Percentiles rank a stretch among this genome's conserved stretches.
phyloP scores from a whole-genome alignment of 2,888 invertebrate species.

The Nomada fabriciana region DNA sequence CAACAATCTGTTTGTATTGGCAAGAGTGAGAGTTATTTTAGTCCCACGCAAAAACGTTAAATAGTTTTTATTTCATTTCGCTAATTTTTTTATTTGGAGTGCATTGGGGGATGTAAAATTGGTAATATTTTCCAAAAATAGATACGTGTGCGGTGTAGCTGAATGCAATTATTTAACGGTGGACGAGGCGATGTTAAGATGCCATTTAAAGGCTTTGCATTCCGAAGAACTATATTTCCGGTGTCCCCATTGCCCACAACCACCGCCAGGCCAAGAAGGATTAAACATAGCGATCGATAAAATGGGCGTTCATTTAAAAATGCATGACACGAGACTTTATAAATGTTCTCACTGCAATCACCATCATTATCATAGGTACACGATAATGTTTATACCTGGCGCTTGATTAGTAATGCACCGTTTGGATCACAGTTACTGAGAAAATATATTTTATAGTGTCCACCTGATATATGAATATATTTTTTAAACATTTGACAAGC shows the following conservation, averaged over 20 bases:
- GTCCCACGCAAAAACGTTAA: not conserved
- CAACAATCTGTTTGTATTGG: not conserved
- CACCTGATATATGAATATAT: not conserved
- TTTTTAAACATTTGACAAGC: conserved; percentile 36
- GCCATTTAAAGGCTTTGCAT: conserved; percentile 91
- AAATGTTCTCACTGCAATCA: conserved; percentile 90
- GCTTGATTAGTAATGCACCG: conserved; percentile 5
- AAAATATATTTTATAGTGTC: not conserved
- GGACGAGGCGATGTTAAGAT: conserved; percentile 89
- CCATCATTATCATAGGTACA: conserved; percentile 87
- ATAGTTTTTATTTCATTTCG: not conserved
- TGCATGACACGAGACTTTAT: conserved; percentile 90
- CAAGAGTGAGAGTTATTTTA: conserved; percentile 12
- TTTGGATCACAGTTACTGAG: conserved; percentile 1
- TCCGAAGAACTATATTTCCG: conserved; percentile 86
- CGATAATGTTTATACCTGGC: conserved; percentile 7
- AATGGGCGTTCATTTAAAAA: conserved; percentile 90
- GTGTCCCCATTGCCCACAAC: conserved; percentile 90
- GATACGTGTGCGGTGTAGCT: conserved; percentile 90
- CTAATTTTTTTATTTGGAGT: not conserved
- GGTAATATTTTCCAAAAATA: conserved; percentile 77
- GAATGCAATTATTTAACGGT: conserved; percentile 90
- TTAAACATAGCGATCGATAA: conserved; percentile 86
- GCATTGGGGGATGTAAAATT: conserved; percentile 63
- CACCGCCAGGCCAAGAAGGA: conserved; percentile 85